Percentiles rank a stretch among this genome's conserved stretches.
Conservation (phyloP, 2,888 invertebrate genomes). For the Steinernema hermaphroditum region DNA sequence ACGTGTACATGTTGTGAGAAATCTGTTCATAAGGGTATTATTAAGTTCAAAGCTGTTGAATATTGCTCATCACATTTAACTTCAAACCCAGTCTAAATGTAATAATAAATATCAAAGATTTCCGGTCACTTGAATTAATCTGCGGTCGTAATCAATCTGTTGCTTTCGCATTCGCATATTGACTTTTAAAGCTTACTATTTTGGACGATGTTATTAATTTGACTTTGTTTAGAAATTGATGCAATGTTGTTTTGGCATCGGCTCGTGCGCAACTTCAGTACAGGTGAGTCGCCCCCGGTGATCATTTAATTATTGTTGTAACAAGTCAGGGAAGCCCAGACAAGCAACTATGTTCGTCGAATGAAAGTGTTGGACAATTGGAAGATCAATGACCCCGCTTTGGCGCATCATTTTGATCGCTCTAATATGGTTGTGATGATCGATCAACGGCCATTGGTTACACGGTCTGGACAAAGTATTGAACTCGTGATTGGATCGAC, state of each 20-base stretch:
- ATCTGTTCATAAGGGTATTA: neutral
- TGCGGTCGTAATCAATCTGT: no score
- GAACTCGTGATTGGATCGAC: neutral
- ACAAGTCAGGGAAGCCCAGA: no score
- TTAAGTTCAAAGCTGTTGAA: conserved; percentile 22
- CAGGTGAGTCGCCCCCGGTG: no score
- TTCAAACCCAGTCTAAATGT: neutral
- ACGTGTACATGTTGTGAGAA: conserved; percentile 1
- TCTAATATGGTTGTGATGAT: conserved; percentile 50
- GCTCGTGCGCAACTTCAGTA: no score
- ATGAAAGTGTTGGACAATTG: conserved; percentile 51
- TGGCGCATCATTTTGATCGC: conserved; percentile 46
- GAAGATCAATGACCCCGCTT: conserved; percentile 46
- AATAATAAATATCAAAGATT: neutral
- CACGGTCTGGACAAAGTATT: neutral
- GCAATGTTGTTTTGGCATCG: no score
- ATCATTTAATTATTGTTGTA: no score
- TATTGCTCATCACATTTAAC: conserved; percentile 2
- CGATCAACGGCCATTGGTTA: conserved; percentile 37
- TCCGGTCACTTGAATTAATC: no score
- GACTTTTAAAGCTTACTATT: no score
- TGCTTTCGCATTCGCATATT: no score
- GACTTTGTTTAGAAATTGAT: no score
- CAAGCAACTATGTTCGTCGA: conserved; percentile 45
- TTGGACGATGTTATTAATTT: no score